phyloP scores from a whole-genome alignment of 2,797 vertebrate species.

The Sibirionetta formosa region DNA sequence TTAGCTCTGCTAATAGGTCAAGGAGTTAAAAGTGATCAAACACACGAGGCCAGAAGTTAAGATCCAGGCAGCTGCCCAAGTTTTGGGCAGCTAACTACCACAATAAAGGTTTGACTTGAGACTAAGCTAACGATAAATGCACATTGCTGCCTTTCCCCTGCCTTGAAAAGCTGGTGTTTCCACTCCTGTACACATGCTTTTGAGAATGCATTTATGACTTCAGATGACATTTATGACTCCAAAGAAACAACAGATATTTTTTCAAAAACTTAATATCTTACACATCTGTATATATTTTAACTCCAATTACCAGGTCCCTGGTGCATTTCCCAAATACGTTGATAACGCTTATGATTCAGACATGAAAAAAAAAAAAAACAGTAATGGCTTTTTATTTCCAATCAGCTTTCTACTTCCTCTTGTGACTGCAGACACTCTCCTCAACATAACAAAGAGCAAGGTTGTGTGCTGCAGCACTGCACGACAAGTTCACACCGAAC shows the following conservation, averaged over 20 bases:
- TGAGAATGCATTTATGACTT: rapidly evolving
- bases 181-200: not conserved
- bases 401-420: conserved; percentile 16
- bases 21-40: not conserved
- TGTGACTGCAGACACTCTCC: not conserved
- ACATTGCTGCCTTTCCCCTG: rapidly evolving
- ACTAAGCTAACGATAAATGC: not conserved
- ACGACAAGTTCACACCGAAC: not conserved
- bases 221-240: not conserved
- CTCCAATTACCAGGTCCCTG: not conserved
- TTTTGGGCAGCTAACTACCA: not conserved
- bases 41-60: not conserved
- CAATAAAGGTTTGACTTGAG: not conserved
- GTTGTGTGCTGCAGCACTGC: not conserved
- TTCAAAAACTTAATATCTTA: not conserved
- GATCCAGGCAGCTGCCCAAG: not conserved
- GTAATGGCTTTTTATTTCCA: conserved; percentile 22
- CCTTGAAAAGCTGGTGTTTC: not conserved
- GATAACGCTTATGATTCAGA: not conserved
- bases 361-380: conserved; percentile 32
- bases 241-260: rapidly evolving
- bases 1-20: not conserved
- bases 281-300: not conserved
- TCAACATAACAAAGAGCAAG: not conserved
- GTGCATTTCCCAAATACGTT: not conserved